Conservation (phyloP, 2,113 vertebrate species). For the Trematomus loennbergii region DNA sequence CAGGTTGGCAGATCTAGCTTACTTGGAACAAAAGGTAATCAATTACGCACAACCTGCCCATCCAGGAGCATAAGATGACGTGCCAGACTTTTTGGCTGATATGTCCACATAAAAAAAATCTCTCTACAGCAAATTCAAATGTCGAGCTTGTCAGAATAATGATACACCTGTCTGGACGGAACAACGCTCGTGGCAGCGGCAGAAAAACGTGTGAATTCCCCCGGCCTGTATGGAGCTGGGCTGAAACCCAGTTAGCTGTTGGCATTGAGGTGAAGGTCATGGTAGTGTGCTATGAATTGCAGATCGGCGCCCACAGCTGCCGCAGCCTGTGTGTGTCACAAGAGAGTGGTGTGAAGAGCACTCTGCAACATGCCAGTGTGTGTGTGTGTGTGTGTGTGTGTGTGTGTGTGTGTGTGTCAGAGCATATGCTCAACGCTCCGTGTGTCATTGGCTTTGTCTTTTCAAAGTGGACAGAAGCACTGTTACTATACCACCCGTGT, state of each 20-base stretch:
- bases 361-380: constrained; percentile 25
- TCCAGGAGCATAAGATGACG: background rate
- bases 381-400: constrained; percentile 1
- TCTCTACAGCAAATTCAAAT: constrained; percentile 7
- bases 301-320: constrained; percentile 53
- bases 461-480: constrained; percentile 2
- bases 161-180: constrained; percentile 9
- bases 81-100: constrained; percentile 1
- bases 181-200: constrained; percentile 3
- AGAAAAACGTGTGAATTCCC: background rate
- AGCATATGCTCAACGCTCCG: constrained; percentile 36
- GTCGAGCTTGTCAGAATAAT: constrained; percentile 1
- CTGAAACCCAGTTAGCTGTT: constrained; percentile 17
- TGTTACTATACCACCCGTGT: background rate
- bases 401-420: background rate
- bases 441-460: constrained; percentile 26
- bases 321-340: constrained; percentile 46
- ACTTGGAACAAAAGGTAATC: background rate
- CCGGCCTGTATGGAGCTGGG: background rate
- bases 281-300: constrained; percentile 49
- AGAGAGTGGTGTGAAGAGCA: constrained; percentile 43
- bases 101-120: constrained; percentile 6
- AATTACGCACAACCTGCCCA: background rate
- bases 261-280: constrained; percentile 61
- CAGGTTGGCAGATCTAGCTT: background rate